phyloP scores from a whole-genome alignment of 2,888 invertebrate species.

The Scaptomyza reducta region DNA sequence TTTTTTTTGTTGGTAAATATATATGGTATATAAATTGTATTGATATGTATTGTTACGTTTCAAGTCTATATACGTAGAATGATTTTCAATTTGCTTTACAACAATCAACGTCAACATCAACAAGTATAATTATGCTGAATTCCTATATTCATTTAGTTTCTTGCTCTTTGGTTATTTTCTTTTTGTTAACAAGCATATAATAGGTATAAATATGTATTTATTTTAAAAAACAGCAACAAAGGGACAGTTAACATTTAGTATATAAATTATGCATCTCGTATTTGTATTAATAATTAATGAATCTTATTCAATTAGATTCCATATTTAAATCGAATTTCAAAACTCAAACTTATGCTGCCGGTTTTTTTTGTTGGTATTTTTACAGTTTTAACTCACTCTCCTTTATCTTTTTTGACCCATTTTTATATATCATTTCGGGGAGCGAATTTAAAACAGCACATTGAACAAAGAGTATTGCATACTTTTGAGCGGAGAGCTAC shows the following conservation, averaged over 20 bases:
- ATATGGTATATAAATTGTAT: constrained; percentile 58
- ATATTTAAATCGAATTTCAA: too few species aligned
- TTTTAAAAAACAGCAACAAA: constrained; percentile 55
- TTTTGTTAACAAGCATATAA: constrained; percentile 40
- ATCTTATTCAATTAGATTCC: too few species aligned
- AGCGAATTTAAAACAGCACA: constrained; percentile 48
- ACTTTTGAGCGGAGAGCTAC: constrained; percentile 55
- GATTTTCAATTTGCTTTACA: constrained; percentile 48
- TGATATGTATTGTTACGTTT: constrained; percentile 81
- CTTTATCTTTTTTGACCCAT: too few species aligned
- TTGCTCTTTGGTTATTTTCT: not conserved
- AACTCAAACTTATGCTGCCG: too few species aligned
- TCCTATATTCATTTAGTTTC: constrained; percentile 29
- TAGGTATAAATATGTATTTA: not conserved
- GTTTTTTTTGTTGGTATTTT: too few species aligned
- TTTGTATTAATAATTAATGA: too few species aligned
- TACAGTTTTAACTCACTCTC: too few species aligned
- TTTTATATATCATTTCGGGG: too few species aligned
- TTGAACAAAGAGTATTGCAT: constrained; percentile 61
- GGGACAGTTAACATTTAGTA: constrained; percentile 58
- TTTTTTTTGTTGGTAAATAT: constrained; percentile 30
- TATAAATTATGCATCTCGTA: too few species aligned
- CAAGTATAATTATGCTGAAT: constrained; percentile 17
- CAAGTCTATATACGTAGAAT: constrained; percentile 79
- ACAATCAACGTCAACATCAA: constrained; percentile 36